Evolutionary conservation across 92 coral and sea anemone species (phyloP), one percentile per base, ranked within the genome.

Genomic region (Bergia sp.): DNA sequence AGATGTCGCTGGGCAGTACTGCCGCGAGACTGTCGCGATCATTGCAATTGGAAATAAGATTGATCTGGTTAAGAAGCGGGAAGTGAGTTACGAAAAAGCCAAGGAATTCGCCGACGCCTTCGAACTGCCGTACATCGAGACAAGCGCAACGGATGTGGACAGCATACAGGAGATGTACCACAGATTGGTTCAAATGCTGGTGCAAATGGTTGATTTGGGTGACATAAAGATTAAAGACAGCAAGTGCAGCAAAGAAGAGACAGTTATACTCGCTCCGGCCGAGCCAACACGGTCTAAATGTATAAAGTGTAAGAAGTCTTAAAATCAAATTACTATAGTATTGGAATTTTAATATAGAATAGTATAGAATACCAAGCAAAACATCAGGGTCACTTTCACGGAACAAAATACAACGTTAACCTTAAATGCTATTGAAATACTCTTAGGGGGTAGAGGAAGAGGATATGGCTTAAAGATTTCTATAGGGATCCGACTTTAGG

Each of bases 41-140:
- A 81, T 95, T 47, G 49, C 91, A 3, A 92, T 95, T 16, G 98
- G 98, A 8, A 95, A 95, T 83, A 95, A 95, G 85, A 84, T 77
- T 11, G 98, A 95, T 80, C 82, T 88, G 67, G 47, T 71, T 11
- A 3, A 81, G 3, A 29, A 76, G 21, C 84, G 98, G 75, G 9
- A 7, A 15, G 85, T 95, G 50, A 86, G 93, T 18, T 49, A 21
- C 1, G 82, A 91, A 73, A 84, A 66, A 44, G 96, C 91, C 15
- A 85, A 72, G 20, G 84, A 66, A 11, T 76, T 88, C 89, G 98
- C 98, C 75, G 81, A 80, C 43, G 6, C 37, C 12, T 86, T 89
- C 88, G 82, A 89, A 8, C 90, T 93, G 16, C 92, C 91, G 41
- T 93, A 93, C 49, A 81, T 91, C 40, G 98, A 95, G 85, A 94